Conservation (phyloP, 2,113 vertebrate species). For the Forbesichthys agassizii region DNA sequence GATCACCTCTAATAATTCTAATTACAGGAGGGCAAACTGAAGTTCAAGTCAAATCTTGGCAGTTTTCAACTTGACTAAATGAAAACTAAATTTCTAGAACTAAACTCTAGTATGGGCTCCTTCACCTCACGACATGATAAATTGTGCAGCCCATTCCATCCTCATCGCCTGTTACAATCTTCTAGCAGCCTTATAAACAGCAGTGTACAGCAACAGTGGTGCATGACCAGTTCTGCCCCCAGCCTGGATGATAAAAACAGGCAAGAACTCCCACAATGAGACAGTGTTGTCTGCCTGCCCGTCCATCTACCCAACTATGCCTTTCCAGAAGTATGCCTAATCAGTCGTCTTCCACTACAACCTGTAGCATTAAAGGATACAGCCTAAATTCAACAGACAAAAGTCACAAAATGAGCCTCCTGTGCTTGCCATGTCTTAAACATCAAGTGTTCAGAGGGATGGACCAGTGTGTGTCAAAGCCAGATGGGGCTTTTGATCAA, state of each 20-base stretch:
- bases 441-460: background rate
- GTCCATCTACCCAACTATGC: slow-evolving; percentile 19
- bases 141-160: background rate
- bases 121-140: too few relatives aligned
- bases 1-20: too few relatives aligned
- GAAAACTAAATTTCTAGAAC: too few relatives aligned
- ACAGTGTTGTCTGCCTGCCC: background rate
- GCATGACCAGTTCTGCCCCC: slow-evolving; percentile 5
- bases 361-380: background rate
- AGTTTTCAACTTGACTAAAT: too few relatives aligned
- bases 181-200: background rate
- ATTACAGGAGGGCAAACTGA: too few relatives aligned
- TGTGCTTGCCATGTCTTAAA: background rate
- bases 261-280: slow-evolving; percentile 28
- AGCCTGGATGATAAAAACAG: slow-evolving; percentile 26
- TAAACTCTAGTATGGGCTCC: too few relatives aligned
- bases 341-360: slow-evolving; percentile 11
- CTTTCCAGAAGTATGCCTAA: background rate
- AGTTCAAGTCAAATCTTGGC: too few relatives aligned
- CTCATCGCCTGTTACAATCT: background rate
- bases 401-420: background rate
- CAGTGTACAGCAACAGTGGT: background rate
- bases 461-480: too few relatives aligned
- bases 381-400: slow-evolving; percentile 2
- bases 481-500: too few relatives aligned